Evolutionary conservation across 2,888 invertebrate species (phyloP).

Genomic region (Heliconius aoede): DNA sequence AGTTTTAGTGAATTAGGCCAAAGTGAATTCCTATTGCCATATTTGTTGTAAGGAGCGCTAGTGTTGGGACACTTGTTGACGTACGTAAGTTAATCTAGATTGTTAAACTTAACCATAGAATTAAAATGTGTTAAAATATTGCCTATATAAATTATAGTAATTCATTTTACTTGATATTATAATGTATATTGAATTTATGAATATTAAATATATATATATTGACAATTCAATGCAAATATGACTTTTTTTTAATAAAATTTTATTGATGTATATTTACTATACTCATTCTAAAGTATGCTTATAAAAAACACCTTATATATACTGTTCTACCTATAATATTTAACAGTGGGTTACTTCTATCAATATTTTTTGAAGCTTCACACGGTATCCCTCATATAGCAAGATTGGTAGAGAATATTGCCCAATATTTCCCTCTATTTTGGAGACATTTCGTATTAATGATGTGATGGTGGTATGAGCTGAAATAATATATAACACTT

Average conservation of each 20-base stretch:
- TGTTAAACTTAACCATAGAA: slow-evolving; percentile 83
- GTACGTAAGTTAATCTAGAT: slow-evolving; percentile 73
- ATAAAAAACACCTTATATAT: no score
- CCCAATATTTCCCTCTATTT: no score
- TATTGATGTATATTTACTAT: no score
- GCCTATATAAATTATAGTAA: slow-evolving; percentile 84
- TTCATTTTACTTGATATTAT: slow-evolving; percentile 84
- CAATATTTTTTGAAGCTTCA: no score
- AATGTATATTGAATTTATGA: slow-evolving; percentile 84
- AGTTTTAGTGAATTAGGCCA: slow-evolving; percentile 62
- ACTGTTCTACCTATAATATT: no score
- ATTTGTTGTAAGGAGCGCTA: slow-evolving; percentile 64
- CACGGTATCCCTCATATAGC: no score
- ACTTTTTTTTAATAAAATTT: slow-evolving; percentile 34
- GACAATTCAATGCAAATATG: slow-evolving; percentile 74
- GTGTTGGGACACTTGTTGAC: slow-evolving; percentile 64
- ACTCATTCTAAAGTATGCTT: no score
- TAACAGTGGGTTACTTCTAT: no score
- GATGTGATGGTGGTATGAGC: no score
- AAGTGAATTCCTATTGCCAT: slow-evolving; percentile 83
- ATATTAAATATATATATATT: slow-evolving; percentile 84
- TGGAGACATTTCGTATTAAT: no score
- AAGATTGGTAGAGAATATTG: no score
- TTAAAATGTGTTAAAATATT: slow-evolving; percentile 84
- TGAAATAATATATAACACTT: no score